phyloP scores from a whole-genome alignment of 2,888 invertebrate species.

The Scaptomyza caliginosa region DNA sequence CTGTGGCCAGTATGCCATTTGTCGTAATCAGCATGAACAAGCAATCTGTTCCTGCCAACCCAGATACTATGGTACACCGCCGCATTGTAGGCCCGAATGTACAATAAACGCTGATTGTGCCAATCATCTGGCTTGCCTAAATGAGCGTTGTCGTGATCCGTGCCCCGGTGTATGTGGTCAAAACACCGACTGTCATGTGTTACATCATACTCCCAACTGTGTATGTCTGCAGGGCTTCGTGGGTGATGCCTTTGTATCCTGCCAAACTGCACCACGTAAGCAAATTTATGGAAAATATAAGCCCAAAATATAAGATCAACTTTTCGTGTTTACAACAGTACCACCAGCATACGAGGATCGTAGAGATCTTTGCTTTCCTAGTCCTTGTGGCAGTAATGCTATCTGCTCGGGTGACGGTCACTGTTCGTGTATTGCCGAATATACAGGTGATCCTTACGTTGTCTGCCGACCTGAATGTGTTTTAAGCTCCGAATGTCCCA shows the following conservation, averaged over 20 bases:
- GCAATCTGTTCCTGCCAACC: conserved; percentile 88
- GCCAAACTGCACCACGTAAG: conserved; percentile 81
- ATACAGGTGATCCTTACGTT: conserved; percentile 89
- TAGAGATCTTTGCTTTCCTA: conserved; percentile 87
- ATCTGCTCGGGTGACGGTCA: conserved; percentile 87
- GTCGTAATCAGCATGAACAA: conserved; percentile 86
- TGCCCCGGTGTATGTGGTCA: conserved; percentile 91
- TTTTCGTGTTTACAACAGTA: conserved; percentile 39
- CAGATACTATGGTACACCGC: conserved; percentile 89
- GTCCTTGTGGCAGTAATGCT: conserved; percentile 92
- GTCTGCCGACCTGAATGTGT: conserved; percentile 90
- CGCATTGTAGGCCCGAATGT: conserved; percentile 89
- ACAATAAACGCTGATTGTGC: conserved; percentile 90
- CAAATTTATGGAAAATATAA: neutral
- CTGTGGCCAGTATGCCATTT: conserved; percentile 88
- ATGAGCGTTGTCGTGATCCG: conserved; percentile 91
- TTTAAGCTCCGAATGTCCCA: conserved; percentile 88
- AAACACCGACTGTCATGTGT: conserved; percentile 87
- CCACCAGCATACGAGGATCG: conserved; percentile 78
- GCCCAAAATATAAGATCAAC: neutral
- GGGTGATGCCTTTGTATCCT: conserved; percentile 89
- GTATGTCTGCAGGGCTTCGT: conserved; percentile 88
- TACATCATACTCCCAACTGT: conserved; percentile 90
- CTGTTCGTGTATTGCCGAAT: conserved; percentile 88
- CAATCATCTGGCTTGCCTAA: conserved; percentile 90